phyloP scores from a whole-genome alignment of 2,113 vertebrate genomes.

The Saccopteryx bilineata region DNA sequence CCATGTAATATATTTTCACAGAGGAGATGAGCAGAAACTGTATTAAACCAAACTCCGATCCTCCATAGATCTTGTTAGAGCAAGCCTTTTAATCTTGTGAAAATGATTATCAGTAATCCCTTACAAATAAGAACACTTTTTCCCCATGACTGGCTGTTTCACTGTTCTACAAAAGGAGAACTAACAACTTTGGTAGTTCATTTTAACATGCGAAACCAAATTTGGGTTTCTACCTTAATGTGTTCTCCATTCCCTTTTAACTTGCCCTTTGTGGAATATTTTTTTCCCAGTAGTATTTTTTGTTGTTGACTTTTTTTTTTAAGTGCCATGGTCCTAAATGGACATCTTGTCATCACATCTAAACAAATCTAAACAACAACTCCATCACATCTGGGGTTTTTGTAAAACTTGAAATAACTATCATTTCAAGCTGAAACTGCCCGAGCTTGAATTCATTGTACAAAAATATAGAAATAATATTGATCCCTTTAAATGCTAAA shows the following conservation, averaged over 20 bases:
- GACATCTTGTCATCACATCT: background rate
- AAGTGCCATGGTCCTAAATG: background rate
- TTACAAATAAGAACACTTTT: background rate
- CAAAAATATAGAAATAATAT: background rate
- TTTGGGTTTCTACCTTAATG: slow-evolving; percentile 32
- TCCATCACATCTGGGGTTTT: too few species aligned
- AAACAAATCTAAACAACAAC: too few species aligned
- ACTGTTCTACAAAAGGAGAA: background rate
- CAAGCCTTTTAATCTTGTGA: background rate
- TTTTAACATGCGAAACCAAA: background rate
- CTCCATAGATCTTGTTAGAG: background rate
- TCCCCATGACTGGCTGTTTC: background rate
- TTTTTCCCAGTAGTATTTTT: background rate
- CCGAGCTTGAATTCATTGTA: slow-evolving; percentile 22
- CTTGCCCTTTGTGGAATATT: background rate
- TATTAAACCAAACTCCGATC: background rate
- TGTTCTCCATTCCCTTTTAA: background rate
- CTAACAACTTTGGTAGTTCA: background rate
- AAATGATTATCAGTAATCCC: background rate
- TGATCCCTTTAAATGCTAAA: background rate
- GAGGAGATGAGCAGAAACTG: background rate
- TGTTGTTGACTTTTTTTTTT: background rate
- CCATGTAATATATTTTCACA: background rate
- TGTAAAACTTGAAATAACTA: background rate
- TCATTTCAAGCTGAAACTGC: background rate